Evolutionary conservation across 2,888 invertebrate species (phyloP).

Genomic region (Psococerastis gibbosa): DNA sequence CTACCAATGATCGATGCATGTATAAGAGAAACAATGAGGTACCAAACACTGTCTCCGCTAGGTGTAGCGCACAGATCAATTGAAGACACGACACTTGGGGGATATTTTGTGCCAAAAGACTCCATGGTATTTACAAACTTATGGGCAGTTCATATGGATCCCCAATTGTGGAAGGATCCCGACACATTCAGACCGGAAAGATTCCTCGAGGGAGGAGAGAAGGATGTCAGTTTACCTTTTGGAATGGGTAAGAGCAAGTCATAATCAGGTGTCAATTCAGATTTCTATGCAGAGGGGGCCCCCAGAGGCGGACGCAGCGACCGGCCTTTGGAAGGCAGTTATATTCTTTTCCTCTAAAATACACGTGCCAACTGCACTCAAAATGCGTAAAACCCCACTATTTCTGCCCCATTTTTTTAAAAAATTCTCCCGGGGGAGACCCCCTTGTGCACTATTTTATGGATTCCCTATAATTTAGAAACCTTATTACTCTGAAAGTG

Average conservation of each 20-base stretch:
- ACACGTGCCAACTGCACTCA: no score
- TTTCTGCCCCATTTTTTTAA: no score
- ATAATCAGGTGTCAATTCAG: no score
- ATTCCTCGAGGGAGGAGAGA: conserved; percentile 36
- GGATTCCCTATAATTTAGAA: no score
- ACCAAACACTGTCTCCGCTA: conserved; percentile 39
- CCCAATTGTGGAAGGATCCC: conserved; percentile 42
- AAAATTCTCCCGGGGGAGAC: no score
- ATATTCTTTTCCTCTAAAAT: no score
- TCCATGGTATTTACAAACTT: conserved; percentile 36
- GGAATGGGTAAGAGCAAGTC: conserved; percentile 40
- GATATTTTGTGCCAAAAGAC: conserved; percentile 37
- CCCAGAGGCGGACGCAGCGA: no score
- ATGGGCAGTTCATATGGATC: conserved; percentile 34
- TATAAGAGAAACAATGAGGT: conserved; percentile 37
- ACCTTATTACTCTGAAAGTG: no score
- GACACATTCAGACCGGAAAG: conserved; percentile 45
- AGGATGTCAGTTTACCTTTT: conserved; percentile 44
- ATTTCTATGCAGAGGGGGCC: no score
- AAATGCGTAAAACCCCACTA: no score
- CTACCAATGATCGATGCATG: conserved; percentile 43
- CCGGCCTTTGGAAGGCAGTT: no score
- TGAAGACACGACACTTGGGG: conserved; percentile 31
- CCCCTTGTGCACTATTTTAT: no score
- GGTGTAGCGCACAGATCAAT: conserved; percentile 35